A percentile compares a stretch with the other conserved stretches of the same genome.
phyloP scores from a whole-genome alignment of 2,888 invertebrate genomes.

The Amphipoea lucens region DNA sequence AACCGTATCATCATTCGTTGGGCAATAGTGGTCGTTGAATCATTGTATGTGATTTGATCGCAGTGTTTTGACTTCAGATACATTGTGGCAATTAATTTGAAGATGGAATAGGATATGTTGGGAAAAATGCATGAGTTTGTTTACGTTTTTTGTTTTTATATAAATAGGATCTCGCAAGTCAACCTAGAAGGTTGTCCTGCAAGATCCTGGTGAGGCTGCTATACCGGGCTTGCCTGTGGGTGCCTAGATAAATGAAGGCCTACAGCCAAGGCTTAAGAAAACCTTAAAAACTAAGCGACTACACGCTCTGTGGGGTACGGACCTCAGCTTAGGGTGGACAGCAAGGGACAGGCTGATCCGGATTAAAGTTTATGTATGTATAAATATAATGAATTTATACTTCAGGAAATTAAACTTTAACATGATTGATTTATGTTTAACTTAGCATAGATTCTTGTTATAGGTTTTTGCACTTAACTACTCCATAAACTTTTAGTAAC shows the following conservation, averaged over 20 bases:
- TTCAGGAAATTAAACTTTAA: neutral
- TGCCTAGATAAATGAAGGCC: neutral
- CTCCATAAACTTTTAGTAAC: constrained; percentile 32
- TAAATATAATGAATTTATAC: neutral
- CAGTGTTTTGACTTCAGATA: constrained; percentile 48
- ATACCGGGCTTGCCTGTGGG: neutral
- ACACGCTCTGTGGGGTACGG: neutral
- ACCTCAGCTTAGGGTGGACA: neutral
- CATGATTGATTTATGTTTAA: constrained; percentile 6
- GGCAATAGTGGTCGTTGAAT: constrained; percentile 67
- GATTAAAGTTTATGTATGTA: neutral
- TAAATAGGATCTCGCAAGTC: neutral
- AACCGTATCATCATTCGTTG: constrained; percentile 84
- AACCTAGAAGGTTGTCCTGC: neutral
- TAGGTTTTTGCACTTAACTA: constrained; percentile 7
- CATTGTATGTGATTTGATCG: constrained; percentile 38
- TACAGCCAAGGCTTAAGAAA: neutral
- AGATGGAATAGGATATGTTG: constrained; percentile 11
- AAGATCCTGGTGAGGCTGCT: neutral
- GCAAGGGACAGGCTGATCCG: neutral
- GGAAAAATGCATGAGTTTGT: neutral
- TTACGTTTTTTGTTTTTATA: neutral
- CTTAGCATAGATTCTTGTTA: constrained; percentile 6
- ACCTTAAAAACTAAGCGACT: neutral
- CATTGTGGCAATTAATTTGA: constrained; percentile 50